Conservation (phyloP, 2,888 invertebrate species). For the Ptychoptera albimana region DNA sequence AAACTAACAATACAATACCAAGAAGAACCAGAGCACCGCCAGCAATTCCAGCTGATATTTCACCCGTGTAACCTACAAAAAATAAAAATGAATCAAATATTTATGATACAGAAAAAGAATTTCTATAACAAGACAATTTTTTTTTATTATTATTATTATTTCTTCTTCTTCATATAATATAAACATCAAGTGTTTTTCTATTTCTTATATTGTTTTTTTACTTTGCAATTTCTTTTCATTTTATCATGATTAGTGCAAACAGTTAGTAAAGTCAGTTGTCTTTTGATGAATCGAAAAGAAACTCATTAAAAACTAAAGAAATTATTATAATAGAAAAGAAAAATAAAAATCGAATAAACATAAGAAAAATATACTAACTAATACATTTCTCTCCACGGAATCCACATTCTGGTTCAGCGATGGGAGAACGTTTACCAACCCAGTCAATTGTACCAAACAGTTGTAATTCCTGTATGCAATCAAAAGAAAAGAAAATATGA, state of each 20-base stretch:
- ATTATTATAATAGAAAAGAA: not conserved
- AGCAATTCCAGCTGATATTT: constrained; percentile 65
- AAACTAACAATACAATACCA: constrained; percentile 53
- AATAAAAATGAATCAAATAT: not conserved
- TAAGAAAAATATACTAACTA: constrained; percentile 43
- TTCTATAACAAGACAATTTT: not conserved
- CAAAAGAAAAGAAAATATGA: not conserved
- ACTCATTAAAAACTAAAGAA: no score
- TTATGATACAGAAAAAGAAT: not conserved
- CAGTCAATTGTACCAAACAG: constrained; percentile 58
- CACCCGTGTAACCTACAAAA: constrained; percentile 57
- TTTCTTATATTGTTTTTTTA: not conserved
- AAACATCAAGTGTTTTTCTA: not conserved
- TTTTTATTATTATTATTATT: not conserved
- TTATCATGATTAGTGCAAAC: no score
- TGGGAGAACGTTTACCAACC: constrained; percentile 59
- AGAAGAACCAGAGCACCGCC: constrained; percentile 59
- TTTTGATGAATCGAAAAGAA: no score
- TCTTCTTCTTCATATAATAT: not conserved
- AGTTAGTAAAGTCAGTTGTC: no score
- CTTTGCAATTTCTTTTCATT: not conserved
- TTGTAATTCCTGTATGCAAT: constrained; percentile 48
- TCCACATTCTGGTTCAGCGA: constrained; percentile 80
- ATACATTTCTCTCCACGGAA: constrained; percentile 80
- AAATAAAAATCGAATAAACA: constrained; percentile 2